Evolutionary conservation across 2,113 vertebrate genomes (phyloP).

Genomic region (Oophaga pumilio): DNA sequence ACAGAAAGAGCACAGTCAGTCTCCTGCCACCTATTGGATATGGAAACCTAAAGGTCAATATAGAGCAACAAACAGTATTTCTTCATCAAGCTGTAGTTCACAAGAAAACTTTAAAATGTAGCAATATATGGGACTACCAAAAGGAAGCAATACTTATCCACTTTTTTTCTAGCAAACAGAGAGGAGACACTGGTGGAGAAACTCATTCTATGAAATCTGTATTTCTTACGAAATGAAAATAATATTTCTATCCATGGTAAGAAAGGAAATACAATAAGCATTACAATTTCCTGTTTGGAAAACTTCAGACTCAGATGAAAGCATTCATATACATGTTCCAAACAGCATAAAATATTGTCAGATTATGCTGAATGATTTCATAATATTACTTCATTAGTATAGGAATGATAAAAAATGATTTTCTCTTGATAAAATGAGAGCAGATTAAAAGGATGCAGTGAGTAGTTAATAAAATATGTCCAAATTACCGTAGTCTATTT

Average conservation of each 20-base stretch:
- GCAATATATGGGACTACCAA: no score
- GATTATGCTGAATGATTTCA: constrained; percentile 8
- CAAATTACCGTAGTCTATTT: constrained; percentile 27
- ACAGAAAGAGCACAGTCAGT: no score
- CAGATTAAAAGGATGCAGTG: background rate
- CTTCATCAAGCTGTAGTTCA: no score
- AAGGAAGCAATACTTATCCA: no score
- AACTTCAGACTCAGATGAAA: background rate
- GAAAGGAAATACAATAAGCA: background rate
- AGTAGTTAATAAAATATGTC: constrained; percentile 43
- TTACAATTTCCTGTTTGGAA: background rate
- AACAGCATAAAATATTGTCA: background rate
- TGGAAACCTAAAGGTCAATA: no score
- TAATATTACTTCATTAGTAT: constrained; percentile 28
- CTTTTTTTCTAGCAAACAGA: no score
- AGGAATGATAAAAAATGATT: constrained; percentile 10
- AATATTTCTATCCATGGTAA: background rate
- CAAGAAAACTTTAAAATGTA: no score
- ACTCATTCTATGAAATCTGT: no score
- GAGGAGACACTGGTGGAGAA: no score
- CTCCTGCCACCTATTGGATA: no score
- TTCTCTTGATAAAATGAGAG: constrained; percentile 25
- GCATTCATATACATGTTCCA: background rate
- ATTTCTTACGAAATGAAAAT: no score
- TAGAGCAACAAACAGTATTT: no score